A percentile compares a stretch with the other conserved stretches of the same genome.
phyloP scores from a whole-genome alignment of 2,797 vertebrate genomes.

The Scomberomorus guttatus region DNA sequence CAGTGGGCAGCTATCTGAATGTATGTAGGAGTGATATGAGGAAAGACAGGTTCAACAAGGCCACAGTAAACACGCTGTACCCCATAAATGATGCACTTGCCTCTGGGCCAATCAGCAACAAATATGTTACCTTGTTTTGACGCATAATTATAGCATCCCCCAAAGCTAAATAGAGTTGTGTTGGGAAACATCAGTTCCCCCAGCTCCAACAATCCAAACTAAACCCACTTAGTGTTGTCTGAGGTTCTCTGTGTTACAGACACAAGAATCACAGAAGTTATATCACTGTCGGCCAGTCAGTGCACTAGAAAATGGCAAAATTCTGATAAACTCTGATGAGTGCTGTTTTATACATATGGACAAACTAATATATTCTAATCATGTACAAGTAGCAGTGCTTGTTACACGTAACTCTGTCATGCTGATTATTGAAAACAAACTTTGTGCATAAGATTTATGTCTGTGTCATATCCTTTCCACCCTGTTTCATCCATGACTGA shows the following conservation, averaged over 20 bases:
- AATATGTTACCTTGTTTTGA: constrained; percentile 5
- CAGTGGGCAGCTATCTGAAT: not conserved
- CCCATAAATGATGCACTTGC: constrained; percentile 12
- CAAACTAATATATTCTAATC: too few species aligned
- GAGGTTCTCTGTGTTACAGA: not conserved
- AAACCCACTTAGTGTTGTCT: not conserved
- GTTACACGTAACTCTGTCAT: not conserved
- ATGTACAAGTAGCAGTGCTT: not conserved
- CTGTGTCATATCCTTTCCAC: too few species aligned
- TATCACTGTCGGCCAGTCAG: not conserved
- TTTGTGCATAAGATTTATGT: too few species aligned
- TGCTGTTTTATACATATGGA: too few species aligned
- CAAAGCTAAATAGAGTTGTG: not conserved
- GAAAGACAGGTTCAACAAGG: constrained; percentile 19
- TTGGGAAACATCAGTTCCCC: not conserved
- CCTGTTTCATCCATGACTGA: too few species aligned
- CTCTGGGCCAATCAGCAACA: constrained; percentile 17
- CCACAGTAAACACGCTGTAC: constrained; percentile 11
- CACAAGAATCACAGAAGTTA: too few species aligned
- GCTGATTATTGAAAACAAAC: too few species aligned
- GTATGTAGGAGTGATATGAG: constrained; percentile 1
- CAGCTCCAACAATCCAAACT: not conserved
- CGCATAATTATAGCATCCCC: constrained; percentile 1
- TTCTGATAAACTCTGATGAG: too few species aligned
- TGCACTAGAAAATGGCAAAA: not conserved